Percentiles rank a stretch among this genome's conserved stretches.
Evolutionary conservation across 2,888 invertebrate genomes (phyloP).

Genomic region (Cephonodes hylas): DNA sequence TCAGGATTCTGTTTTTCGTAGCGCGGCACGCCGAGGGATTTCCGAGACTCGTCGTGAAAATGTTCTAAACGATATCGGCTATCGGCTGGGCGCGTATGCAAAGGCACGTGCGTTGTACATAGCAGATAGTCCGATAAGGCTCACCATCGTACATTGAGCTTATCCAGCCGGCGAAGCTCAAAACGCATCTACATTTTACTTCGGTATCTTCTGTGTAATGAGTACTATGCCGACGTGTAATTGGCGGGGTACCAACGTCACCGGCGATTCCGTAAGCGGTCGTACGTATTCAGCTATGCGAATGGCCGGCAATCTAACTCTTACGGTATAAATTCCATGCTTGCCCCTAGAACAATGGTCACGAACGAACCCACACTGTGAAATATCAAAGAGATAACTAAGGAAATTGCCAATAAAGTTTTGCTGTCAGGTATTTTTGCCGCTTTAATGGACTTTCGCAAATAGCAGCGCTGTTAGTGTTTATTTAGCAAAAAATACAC

Average conservation of each 20-base stretch:
- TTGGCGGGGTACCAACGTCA: slow-evolving; percentile 49
- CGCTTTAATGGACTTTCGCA: slow-evolving; percentile 27
- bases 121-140: slow-evolving; percentile 64
- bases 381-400: slow-evolving; percentile 17
- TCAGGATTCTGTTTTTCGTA: slow-evolving; percentile 57
- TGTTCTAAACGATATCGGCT: slow-evolving; percentile 55
- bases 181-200: slow-evolving; percentile 56
- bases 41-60: slow-evolving; percentile 46
- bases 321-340: slow-evolving; percentile 27
- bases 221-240: slow-evolving; percentile 63
- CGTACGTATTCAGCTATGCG: slow-evolving; percentile 33
- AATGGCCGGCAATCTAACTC: slow-evolving; percentile 2
- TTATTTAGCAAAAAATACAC: slow-evolving; percentile 35
- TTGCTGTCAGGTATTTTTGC: slow-evolving; percentile 24
- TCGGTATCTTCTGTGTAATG: slow-evolving; percentile 61
- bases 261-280: slow-evolving; percentile 47
- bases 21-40: slow-evolving; percentile 42
- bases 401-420: slow-evolving; percentile 16
- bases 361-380: slow-evolving; percentile 29
- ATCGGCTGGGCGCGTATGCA: slow-evolving; percentile 56
- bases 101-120: slow-evolving; percentile 64
- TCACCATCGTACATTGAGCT: slow-evolving; percentile 66
- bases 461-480: slow-evolving; percentile 28
- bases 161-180: slow-evolving; percentile 53
- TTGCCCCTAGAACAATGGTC: slow-evolving; percentile 38